These are phyloP conservation scores for Plumapathes pennacea DNA, from an alignment of 92 coral and sea anemone species.

Conservation along the genomic window DNA sequence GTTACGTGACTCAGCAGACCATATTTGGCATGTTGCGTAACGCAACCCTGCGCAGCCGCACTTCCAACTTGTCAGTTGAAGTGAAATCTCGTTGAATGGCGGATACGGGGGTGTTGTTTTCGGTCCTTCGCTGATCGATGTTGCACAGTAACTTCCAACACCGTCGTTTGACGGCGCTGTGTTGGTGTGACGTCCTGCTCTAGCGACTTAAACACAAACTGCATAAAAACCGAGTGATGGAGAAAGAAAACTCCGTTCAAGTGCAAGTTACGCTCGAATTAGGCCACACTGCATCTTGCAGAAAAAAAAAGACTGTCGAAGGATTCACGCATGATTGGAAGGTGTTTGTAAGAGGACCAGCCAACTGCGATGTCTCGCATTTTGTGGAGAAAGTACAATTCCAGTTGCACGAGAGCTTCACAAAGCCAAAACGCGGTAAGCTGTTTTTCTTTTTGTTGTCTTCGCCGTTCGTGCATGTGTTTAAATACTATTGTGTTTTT, in stretches of 20 bases:
- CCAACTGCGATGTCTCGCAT: conserved; percentile 86
- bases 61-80: not conserved
- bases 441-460: no score
- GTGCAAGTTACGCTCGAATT: conserved; percentile 94
- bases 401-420: conserved; percentile 91
- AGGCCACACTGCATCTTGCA: conserved; percentile 96
- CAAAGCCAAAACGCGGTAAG: conserved; percentile 92
- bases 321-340: conserved; percentile 98
- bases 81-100: conserved; percentile 5
- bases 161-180: no score
- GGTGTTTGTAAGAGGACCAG: conserved; percentile 94
- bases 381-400: conserved; percentile 97
- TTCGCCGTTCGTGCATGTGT: no score
- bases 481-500: no score
- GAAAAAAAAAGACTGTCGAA: conserved; percentile 72
- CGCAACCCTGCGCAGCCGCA: not conserved
- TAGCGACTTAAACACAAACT: no score
- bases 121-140: conserved; percentile 9
- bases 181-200: no score
- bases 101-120: not conserved
- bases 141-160: no score
- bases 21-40: no score
- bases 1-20: no score
- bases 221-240: no score
- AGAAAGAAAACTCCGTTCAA: conserved; percentile 36